Percentiles rank a stretch among this genome's conserved stretches.
These are phyloP conservation scores for Equus quagga DNA, from an alignment of 2,113 vertebrate species.

Conservation along the genomic window DNA sequence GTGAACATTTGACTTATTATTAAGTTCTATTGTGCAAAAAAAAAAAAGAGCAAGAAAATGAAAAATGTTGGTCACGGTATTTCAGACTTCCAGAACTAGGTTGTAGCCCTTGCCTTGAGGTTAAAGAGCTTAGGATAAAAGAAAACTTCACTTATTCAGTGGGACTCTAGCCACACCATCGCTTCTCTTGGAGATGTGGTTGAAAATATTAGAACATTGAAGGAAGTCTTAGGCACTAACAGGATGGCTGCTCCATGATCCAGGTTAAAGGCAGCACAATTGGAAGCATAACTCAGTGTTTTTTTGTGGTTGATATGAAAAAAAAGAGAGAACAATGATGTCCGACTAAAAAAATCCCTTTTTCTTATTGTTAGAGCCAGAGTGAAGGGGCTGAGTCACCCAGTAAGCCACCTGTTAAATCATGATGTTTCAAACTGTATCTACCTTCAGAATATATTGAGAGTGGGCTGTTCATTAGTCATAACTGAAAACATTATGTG, in stretches of 20 bases:
- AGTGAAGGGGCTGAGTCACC: constrained; percentile 30
- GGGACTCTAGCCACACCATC: not conserved
- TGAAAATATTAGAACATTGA: not conserved
- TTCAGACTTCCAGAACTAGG: not conserved
- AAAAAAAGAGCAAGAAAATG: not conserved
- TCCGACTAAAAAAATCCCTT: not conserved
- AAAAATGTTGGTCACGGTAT: not conserved
- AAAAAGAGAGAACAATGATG: not conserved
- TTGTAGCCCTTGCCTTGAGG: not conserved
- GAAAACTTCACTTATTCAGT: not conserved
- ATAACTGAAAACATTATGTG: not conserved
- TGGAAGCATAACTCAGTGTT: not conserved
- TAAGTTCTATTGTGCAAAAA: not conserved
- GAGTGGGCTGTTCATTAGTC: constrained; percentile 48
- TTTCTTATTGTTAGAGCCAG: constrained; percentile 3
- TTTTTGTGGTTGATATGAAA: not conserved
- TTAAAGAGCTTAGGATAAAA: not conserved
- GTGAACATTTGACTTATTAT: not conserved
- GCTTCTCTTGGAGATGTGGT: not conserved
- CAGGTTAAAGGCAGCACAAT: not conserved
- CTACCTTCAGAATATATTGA: not conserved
- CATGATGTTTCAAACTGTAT: not conserved
- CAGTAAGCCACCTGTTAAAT: not conserved
- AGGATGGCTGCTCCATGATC: not conserved
- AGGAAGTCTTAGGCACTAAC: not conserved